These are phyloP conservation scores for Cephus sareptanus DNA, from an alignment of 2,888 invertebrate genomes.

Conservation along the genomic window DNA sequence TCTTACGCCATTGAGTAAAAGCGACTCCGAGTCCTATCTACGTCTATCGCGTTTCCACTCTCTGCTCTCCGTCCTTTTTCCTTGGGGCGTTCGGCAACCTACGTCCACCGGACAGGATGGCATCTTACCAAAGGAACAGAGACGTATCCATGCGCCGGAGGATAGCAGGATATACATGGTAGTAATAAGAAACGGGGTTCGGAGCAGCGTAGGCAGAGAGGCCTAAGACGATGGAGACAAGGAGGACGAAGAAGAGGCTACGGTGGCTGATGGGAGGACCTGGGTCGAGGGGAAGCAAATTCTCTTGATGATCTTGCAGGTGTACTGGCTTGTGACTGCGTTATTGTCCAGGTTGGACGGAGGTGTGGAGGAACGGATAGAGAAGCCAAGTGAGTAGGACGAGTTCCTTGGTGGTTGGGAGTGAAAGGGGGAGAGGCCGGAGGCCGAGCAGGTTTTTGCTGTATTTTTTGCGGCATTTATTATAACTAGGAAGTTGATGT, in stretches of 20 bases:
- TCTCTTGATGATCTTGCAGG: not conserved
- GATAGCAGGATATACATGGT: not conserved
- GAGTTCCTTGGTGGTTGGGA: conserved; percentile 18
- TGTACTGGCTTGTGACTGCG: not conserved
- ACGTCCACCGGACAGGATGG: not conserved
- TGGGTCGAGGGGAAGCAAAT: not conserved
- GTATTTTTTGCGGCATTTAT: conserved; percentile 47
- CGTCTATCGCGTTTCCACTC: not conserved
- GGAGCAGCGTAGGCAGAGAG: not conserved
- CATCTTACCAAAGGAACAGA: not conserved
- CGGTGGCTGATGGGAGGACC: not conserved
- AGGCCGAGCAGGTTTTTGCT: conserved; percentile 63
- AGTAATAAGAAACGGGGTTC: not conserved
- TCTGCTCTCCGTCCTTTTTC: not conserved
- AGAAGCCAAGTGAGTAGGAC: conserved; percentile 23
- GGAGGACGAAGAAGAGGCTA: not conserved
- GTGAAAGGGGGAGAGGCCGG: conserved; percentile 48
- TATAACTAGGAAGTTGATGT: conserved; percentile 38
- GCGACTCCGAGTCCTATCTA: not conserved
- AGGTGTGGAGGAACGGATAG: conserved; percentile 16
- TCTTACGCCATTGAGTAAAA: not conserved
- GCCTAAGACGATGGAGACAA: not conserved
- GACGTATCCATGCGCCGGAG: not conserved
- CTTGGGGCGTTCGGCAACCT: not conserved
- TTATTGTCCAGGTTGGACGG: not conserved